A percentile compares a stretch with the other conserved stretches of the same genome.
These are phyloP conservation scores for Drosophila anomelani DNA, from an alignment of 2,888 invertebrate species.

Conservation along the genomic window DNA sequence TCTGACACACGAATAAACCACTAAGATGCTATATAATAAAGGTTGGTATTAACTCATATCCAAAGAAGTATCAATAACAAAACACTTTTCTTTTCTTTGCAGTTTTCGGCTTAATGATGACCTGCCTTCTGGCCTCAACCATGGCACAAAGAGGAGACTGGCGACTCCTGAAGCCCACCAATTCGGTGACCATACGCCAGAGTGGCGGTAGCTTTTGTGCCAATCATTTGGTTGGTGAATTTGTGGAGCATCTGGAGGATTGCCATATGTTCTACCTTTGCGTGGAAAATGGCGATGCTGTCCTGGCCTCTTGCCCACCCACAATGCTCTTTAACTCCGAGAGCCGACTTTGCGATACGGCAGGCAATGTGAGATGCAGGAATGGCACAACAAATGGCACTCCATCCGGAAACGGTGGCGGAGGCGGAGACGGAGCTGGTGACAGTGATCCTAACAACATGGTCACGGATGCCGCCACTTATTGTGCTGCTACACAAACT, in stretches of 20 bases:
- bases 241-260: conserved; percentile 76
- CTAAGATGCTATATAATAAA: conserved; percentile 24
- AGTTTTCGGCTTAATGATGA: conserved; percentile 3
- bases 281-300: conserved; percentile 70
- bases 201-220: conserved; percentile 57
- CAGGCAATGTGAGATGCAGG: conserved; percentile 70
- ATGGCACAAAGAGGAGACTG: conserved; percentile 17
- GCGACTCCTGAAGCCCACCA: conserved; percentile 62
- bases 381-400: conserved; percentile 23
- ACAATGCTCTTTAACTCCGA: conserved; percentile 83
- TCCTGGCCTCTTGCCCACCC: conserved; percentile 80
- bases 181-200: conserved; percentile 71
- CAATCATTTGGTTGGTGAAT: conserved; percentile 74
- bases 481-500: conserved; percentile 56
- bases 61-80: neutral
- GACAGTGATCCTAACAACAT: conserved; percentile 46
- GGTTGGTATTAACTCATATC: neutral
- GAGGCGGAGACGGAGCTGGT: neutral
- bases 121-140: conserved; percentile 4
- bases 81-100: neutral
- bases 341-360: conserved; percentile 81
- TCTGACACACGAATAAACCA: conserved; percentile 50
- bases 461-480: conserved; percentile 60
- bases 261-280: conserved; percentile 82
- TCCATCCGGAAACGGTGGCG: neutral